phyloP scores from a whole-genome alignment of 1,140 invertebrate species.

The Brachionus plicatilis region DNA sequence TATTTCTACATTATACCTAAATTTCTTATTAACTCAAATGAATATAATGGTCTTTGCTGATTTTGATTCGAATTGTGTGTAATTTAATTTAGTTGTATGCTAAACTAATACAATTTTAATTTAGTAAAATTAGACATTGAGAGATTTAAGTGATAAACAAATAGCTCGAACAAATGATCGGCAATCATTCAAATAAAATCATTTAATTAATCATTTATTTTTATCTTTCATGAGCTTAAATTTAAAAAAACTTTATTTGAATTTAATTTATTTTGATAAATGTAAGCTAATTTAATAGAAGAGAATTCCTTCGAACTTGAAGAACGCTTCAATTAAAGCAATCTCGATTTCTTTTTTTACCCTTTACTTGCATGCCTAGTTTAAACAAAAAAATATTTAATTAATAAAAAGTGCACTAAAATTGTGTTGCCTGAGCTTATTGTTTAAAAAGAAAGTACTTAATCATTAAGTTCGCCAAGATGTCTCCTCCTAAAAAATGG shows the following conservation, averaged over 20 bases:
- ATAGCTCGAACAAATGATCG: not conserved
- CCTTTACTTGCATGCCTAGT: not conserved
- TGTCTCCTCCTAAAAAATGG: not conserved
- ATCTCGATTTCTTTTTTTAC: not conserved
- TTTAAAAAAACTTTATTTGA: not conserved
- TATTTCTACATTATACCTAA: no score
- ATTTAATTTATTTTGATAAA: not conserved
- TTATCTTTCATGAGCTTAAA: not conserved
- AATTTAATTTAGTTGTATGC: not conserved
- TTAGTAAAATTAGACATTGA: no score
- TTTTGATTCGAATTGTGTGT: not conserved
- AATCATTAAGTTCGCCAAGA: not conserved
- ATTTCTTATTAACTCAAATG: no score
- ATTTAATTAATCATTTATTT: not conserved
- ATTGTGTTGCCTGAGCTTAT: not conserved
- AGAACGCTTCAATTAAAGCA: not conserved
- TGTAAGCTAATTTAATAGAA: not conserved
- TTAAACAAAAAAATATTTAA: not conserved
- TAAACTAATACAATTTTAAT: not conserved
- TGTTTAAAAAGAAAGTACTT: not conserved
- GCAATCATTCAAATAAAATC: not conserved
- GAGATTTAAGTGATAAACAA: not conserved
- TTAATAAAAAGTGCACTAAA: not conserved
- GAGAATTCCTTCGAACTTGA: not conserved
- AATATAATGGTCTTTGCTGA: no score